Percentiles rank a stretch among this genome's conserved stretches.
These are phyloP conservation scores for Sciurus vulgaris DNA, from an alignment of 2,797 vertebrate species.

Conservation along the genomic window DNA sequence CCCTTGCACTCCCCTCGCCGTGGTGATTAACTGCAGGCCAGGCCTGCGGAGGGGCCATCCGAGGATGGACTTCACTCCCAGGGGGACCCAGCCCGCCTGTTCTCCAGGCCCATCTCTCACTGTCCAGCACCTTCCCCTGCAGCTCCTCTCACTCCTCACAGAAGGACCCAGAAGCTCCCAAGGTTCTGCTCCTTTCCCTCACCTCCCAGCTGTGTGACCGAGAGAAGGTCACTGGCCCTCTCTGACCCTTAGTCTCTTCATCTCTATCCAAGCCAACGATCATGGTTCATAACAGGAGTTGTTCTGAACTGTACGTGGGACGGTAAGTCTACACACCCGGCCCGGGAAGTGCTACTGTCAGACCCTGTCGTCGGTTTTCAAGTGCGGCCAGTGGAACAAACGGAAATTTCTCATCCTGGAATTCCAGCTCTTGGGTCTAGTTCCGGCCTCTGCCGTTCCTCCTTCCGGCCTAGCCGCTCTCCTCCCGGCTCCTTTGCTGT, in stretches of 20 bases:
- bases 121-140: background rate
- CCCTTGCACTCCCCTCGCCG: background rate
- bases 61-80: no score
- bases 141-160: no score
- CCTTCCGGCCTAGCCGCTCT: rapidly evolving
- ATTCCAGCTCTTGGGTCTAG: background rate
- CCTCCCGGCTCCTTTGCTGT: background rate
- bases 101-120: background rate
- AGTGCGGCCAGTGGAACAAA: background rate
- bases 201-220: background rate
- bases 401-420: background rate
- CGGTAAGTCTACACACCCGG: rapidly evolving
- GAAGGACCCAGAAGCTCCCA: background rate
- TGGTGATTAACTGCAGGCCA: constrained; percentile 16
- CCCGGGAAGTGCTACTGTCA: background rate
- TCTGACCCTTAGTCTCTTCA: background rate
- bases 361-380: background rate
- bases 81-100: background rate
- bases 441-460: no score
- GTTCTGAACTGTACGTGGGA: background rate
- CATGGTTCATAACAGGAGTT: background rate
- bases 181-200: no score
- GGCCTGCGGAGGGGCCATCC: background rate
- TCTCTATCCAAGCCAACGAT: background rate
- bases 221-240: background rate